Evolutionary conservation across 2,888 invertebrate species (phyloP), one percentile per base, ranked within the genome.

Genomic region (Chymomyza amoena): DNA sequence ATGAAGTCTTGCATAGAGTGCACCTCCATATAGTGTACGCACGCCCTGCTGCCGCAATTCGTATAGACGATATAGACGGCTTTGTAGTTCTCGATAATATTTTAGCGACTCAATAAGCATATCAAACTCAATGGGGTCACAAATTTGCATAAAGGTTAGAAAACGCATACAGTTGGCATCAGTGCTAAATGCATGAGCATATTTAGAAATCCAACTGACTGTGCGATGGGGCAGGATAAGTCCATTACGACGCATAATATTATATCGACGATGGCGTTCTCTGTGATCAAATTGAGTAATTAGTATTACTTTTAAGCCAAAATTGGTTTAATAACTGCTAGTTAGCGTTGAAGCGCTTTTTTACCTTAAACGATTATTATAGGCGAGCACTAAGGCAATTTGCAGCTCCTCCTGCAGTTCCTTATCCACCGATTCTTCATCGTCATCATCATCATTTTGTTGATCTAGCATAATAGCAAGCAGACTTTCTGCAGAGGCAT

Each of bases 401-500:
- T 96, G 95, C 65, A 97, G 90, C 50, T 94, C 93, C 79, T 93
- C 93, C 0, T 54, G 18, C 3, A 88, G n/a, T n/a, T 93, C 78
- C 91, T 87, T 6, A 60, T 75, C 73, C 45, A 64, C 60, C 7
- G 72, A 76, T 0, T 92, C 32, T 0, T 65, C 70, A 25, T 93
- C 93, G 20, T 62, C 15, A 50, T 50, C 28, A 18, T 28, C 54
- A 7, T 18, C 18, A 13, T 60, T 32, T 50, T 66, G 64, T n/a
- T 77, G 69, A 0, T 84, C 79, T 5, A 81, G 66, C 70, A 90
- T 80, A 0, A 84, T 92, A 4, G 86, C 79, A 69, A 95, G 92
- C 59, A 96, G 92, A 73, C 93, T 93, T 90, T 98, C 97, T 0
- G 97, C 96, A 85, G 95, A 95, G 73, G 96, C 94, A 90, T 97